Conservation (phyloP, 2,888 invertebrate species). For the Protonemura montana region DNA sequence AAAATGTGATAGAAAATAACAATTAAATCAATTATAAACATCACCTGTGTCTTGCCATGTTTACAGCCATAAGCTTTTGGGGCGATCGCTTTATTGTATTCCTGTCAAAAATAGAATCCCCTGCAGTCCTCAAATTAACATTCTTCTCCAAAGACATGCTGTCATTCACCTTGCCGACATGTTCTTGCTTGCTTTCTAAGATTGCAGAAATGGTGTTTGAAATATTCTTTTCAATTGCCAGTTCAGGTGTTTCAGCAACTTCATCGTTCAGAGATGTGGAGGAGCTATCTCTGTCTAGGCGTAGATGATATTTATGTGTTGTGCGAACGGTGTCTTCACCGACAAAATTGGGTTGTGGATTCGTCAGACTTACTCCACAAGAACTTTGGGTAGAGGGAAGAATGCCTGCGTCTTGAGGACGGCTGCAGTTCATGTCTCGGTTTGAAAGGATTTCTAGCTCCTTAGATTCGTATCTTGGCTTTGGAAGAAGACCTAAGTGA, state of each 20-base stretch:
- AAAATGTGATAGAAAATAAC: no score
- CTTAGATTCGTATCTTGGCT: background rate
- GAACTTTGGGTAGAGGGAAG: background rate
- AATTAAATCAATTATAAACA: no score
- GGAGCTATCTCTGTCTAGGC: background rate
- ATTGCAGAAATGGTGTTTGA: background rate
- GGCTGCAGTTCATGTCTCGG: background rate
- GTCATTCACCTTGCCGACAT: no score
- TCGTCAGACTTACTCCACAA: background rate
- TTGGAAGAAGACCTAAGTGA: background rate
- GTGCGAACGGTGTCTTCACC: no score
- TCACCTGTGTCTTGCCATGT: no score
- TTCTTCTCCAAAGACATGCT: no score
- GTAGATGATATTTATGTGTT: background rate
- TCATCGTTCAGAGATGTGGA: background rate
- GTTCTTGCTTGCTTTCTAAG: background rate
- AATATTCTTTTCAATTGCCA: background rate
- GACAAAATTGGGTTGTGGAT: background rate
- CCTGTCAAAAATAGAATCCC: no score
- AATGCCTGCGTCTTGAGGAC: background rate
- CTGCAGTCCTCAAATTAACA: no score
- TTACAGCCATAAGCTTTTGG: no score
- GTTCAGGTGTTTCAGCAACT: background rate
- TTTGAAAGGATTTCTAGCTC: background rate
- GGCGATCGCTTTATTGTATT: no score